These are phyloP conservation scores for Leptosomus discolor DNA, from an alignment of 2,113 vertebrate species.

Conservation along the genomic window DNA sequence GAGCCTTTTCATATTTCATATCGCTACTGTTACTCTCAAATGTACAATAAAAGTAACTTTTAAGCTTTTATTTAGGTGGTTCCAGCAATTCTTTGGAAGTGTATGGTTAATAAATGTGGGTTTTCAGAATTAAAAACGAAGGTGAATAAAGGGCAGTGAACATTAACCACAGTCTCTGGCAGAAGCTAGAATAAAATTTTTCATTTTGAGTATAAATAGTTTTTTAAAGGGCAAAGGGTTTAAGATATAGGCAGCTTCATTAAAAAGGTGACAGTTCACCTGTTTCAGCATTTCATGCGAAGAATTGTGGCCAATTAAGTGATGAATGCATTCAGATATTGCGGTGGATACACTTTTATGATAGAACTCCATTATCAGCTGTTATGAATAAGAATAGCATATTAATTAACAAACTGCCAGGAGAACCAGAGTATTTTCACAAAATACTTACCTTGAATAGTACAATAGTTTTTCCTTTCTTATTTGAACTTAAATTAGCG, in stretches of 20 bases:
- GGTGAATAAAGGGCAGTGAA: slow-evolving; percentile 49
- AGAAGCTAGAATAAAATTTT: slow-evolving; percentile 44
- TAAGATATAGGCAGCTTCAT: slow-evolving; percentile 47
- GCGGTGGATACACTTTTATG: not conserved
- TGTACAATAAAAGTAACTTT: slow-evolving; percentile 19
- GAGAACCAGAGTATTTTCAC: not conserved
- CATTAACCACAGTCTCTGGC: slow-evolving; percentile 48
- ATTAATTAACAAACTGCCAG: not conserved
- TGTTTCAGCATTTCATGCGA: slow-evolving; percentile 44
- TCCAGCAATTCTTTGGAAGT: slow-evolving; percentile 31
- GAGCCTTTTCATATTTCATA: not conserved
- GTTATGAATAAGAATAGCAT: slow-evolving; percentile 15
- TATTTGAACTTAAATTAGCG: not conserved
- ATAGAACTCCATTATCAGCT: slow-evolving; percentile 6
- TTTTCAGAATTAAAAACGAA: slow-evolving; percentile 59
- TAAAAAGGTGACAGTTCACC: slow-evolving; percentile 58
- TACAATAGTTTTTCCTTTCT: not conserved
- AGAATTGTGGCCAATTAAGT: slow-evolving; percentile 34
- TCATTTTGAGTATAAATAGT: slow-evolving; percentile 49
- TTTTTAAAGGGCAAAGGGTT: slow-evolving; percentile 40
- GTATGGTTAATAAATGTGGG: slow-evolving; percentile 8
- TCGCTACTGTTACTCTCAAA: not conserved
- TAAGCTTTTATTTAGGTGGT: slow-evolving; percentile 26
- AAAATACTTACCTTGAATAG: not conserved
- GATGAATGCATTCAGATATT: slow-evolving; percentile 17